Percentiles rank a stretch among this genome's conserved stretches.
phyloP scores from a whole-genome alignment of 2,888 invertebrate genomes.

The Suillia variegata region DNA sequence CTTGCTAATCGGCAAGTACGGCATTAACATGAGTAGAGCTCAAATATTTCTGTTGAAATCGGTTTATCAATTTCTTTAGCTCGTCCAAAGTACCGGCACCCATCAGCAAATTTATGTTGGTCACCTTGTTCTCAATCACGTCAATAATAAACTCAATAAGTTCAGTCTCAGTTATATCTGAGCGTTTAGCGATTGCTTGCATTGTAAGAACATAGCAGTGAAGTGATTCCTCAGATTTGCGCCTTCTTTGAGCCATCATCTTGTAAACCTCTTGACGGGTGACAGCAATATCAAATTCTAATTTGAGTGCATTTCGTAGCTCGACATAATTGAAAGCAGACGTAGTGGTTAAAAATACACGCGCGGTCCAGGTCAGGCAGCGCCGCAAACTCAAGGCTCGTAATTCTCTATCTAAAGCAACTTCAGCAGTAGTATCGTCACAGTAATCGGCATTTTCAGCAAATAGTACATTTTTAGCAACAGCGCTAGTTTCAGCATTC shows the following conservation, averaged over 20 bases:
- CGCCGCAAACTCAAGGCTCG: too few species aligned
- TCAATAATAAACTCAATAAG: constrained; percentile 10
- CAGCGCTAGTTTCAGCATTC: too few species aligned
- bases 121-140: neutral
- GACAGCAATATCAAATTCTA: constrained; percentile 16
- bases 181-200: constrained; percentile 10
- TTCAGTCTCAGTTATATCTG: neutral
- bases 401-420: too few species aligned
- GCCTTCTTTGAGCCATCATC: constrained; percentile 7
- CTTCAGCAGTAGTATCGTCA: too few species aligned
- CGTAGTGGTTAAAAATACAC: too few species aligned
- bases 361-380: too few species aligned
- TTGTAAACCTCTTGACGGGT: constrained; percentile 18
- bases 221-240: constrained; percentile 11
- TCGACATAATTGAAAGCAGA: constrained; percentile 9
- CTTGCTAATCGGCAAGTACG: too few species aligned
- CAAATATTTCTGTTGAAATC: constrained; percentile 7
- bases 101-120: neutral
- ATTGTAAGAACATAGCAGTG: constrained; percentile 11
- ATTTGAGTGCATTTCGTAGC: constrained; percentile 9
- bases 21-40: too few species aligned
- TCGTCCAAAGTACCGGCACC: neutral
- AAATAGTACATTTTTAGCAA: too few species aligned
- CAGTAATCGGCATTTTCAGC: too few species aligned
- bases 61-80: neutral